Percentiles rank a stretch among this genome's conserved stretches.
These are phyloP conservation scores for Drosophila limbata DNA, from an alignment of 2,888 invertebrate genomes.

Conservation along the genomic window DNA sequence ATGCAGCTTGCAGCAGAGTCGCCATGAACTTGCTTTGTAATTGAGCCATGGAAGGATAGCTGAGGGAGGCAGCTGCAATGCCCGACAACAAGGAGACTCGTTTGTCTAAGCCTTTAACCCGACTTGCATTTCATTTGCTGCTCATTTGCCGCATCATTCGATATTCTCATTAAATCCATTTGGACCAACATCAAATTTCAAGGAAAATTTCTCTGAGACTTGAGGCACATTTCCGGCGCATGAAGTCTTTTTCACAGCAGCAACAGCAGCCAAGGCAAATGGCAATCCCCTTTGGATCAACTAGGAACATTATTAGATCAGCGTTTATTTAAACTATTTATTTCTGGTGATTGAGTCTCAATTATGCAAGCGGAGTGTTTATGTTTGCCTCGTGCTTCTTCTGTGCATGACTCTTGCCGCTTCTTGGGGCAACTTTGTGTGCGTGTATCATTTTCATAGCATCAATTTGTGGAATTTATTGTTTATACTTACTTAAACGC, in stretches of 20 bases:
- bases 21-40: conserved; percentile 73
- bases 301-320: conserved; percentile 39
- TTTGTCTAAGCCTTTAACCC: conserved; percentile 45
- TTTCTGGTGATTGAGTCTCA: conserved; percentile 57
- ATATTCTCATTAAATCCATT: conserved; percentile 60
- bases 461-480: conserved; percentile 61
- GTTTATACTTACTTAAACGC: conserved; percentile 64
- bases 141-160: conserved; percentile 78
- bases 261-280: conserved; percentile 11
- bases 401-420: conserved; percentile 20
- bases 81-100: conserved; percentile 43
- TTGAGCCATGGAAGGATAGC: conserved; percentile 62
- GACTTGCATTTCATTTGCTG: conserved; percentile 59
- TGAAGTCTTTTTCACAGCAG: conserved; percentile 35
- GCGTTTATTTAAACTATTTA: conserved; percentile 58
- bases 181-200: conserved; percentile 38
- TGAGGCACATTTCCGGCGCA: conserved; percentile 54
- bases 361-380: conserved; percentile 66
- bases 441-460: conserved; percentile 61
- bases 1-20: conserved; percentile 61
- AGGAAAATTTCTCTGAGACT: conserved; percentile 24
- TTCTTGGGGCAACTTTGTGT: conserved; percentile 26
- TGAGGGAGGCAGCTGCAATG: conserved; percentile 1
- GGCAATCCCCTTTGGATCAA: conserved; percentile 21
- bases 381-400: conserved; percentile 45